phyloP scores from a whole-genome alignment of 2,888 invertebrate species.

The Pterobdella sp. region DNA sequence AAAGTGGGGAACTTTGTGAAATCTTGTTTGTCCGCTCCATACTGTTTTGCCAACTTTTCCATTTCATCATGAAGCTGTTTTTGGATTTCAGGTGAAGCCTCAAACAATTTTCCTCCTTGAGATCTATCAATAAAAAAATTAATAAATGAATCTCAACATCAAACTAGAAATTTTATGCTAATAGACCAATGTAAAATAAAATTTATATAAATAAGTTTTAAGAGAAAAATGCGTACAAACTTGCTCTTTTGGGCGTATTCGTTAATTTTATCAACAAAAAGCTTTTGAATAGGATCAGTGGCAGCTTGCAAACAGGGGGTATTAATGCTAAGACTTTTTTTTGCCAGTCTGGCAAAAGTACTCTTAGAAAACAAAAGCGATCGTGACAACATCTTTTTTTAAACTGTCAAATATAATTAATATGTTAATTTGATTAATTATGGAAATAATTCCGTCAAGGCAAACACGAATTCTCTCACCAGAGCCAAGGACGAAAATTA shows the following conservation, averaged over 20 bases:
- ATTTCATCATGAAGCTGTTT: conserved; percentile 69
- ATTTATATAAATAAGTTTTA: neutral
- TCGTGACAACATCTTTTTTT: conserved; percentile 18
- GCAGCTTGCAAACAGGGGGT: conserved; percentile 40
- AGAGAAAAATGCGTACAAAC: conserved; percentile 57
- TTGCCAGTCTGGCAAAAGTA: conserved; percentile 1
- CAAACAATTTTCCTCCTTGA: conserved; percentile 70
- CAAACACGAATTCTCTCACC: neutral
- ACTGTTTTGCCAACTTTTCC: conserved; percentile 71
- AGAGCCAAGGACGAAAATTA: conserved; percentile 9
- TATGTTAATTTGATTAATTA: neutral
- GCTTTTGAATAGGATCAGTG: conserved; percentile 81
- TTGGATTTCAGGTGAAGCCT: conserved; percentile 68
- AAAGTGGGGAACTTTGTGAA: conserved; percentile 83
- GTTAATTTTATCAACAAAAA: conserved; percentile 81
- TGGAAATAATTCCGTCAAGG: neutral
- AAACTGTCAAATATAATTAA: neutral
- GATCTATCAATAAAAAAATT: conserved; percentile 53
- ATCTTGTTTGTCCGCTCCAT: conserved; percentile 67
- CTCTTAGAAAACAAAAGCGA: neutral
- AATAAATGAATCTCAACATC: neutral
- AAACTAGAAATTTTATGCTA: neutral
- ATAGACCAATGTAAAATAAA: neutral
- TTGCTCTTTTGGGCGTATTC: conserved; percentile 79
- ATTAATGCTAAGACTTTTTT: conserved; percentile 43